phyloP scores from a whole-genome alignment of 2,888 invertebrate genomes.

The Diachrysia chrysitis region DNA sequence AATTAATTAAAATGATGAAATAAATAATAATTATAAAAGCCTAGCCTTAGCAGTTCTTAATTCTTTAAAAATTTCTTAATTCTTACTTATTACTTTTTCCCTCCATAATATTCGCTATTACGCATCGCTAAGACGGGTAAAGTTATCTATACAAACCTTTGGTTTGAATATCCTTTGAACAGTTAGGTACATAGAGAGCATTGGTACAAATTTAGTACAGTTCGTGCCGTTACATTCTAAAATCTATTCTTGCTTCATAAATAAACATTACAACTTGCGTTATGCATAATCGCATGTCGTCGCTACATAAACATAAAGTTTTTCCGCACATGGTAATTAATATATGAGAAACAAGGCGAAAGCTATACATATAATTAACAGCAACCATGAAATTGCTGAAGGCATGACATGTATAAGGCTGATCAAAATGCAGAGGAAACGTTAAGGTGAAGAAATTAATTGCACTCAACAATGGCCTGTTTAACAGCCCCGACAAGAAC shows the following conservation, averaged over 20 bases:
- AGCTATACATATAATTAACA: constrained; percentile 43
- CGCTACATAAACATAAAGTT: constrained; percentile 42
- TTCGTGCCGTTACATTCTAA: neutral
- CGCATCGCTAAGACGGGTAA: too few species aligned
- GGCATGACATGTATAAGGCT: constrained; percentile 32
- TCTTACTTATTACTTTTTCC: too few species aligned
- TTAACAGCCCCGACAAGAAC: constrained; percentile 41
- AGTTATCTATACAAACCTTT: too few species aligned
- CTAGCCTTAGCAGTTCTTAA: too few species aligned
- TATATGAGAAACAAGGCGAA: constrained; percentile 45
- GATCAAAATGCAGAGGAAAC: constrained; percentile 46
- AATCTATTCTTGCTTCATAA: constrained; percentile 14
- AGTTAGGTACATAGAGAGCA: neutral
- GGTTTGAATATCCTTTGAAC: too few species aligned
- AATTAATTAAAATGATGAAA: too few species aligned
- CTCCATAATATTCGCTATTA: too few species aligned
- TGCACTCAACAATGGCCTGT: constrained; percentile 48
- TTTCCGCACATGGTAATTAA: constrained; percentile 37
- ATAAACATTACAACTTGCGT: constrained; percentile 15
- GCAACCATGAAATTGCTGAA: constrained; percentile 21
- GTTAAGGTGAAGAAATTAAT: constrained; percentile 42
- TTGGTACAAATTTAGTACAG: neutral
- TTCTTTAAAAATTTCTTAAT: too few species aligned
- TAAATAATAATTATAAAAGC: too few species aligned
- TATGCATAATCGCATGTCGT: constrained; percentile 38